These are phyloP conservation scores for Eulemur mongoz DNA, from an alignment of 2,797 vertebrate species.

Conservation along the genomic window DNA sequence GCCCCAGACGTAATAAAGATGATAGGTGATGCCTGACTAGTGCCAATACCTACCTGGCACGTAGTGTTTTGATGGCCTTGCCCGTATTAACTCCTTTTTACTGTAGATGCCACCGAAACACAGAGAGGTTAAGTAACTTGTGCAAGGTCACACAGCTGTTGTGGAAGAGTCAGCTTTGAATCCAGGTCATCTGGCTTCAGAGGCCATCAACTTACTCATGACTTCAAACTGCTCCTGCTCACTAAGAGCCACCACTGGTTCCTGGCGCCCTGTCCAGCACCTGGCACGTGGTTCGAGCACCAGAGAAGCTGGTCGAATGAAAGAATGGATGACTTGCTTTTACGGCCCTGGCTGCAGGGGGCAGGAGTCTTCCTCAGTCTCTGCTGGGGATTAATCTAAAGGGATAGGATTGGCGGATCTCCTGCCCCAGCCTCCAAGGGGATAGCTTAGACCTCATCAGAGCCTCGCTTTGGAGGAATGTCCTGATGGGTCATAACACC, in stretches of 20 bases:
- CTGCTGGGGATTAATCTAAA: background rate
- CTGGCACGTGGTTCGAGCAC: background rate
- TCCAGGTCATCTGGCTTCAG: background rate
- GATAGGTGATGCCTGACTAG: background rate
- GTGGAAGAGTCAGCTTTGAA: background rate
- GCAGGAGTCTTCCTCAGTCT: background rate
- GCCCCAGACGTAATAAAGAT: background rate
- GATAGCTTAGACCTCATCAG: background rate
- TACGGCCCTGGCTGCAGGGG: background rate
- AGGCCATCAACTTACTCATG: background rate
- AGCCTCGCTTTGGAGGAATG: background rate
- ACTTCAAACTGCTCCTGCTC: background rate
- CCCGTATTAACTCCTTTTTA: background rate
- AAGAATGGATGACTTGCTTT: background rate
- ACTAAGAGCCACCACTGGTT: background rate
- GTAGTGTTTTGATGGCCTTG: background rate
- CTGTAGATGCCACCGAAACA: background rate
- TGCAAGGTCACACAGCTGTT: background rate
- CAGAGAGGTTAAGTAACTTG: background rate
- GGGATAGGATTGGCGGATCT: background rate
- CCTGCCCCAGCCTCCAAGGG: background rate
- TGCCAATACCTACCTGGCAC: background rate
- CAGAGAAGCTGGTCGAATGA: background rate
- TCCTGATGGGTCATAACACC: background rate
- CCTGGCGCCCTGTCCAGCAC: background rate